Evolutionary conservation across 2,888 invertebrate genomes (phyloP), one percentile per base, ranked within the genome.

Genomic region (Dicranocentrus wangi): DNA sequence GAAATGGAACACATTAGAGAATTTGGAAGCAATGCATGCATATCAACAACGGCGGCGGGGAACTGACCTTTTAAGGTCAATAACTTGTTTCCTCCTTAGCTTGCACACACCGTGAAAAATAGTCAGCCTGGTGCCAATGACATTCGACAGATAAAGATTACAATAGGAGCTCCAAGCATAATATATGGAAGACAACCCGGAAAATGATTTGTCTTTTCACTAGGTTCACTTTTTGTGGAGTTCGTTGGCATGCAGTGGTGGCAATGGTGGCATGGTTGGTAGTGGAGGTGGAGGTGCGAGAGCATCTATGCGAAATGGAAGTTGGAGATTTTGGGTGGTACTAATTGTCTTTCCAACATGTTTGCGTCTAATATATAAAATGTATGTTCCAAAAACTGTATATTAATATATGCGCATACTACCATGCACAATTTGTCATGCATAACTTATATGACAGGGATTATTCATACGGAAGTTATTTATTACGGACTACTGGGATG

Each of bases 11-110:
- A 8, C 39, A 39, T 5, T 5, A 39, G 39, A 39, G 39, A 13
- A 39, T 5, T 13, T 5, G 5, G 39, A 8, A 39, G 13, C 39
- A 5, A 8, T 13, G 13, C 39, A 5, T 39, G 7, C 39, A 8
- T 13, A 10, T n/a, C 47, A n/a, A 47, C 15, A n/a, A n/a, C n/a
- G n/a, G n/a, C n/a, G n/a, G n/a, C n/a, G 39, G 55, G 55, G 55
- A 55, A 55, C 21, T 23, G 55, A 51, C 66, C 42, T 28, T 53
- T n/a, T 32, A 68, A 77, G 77, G 77, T 77, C 69, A 77, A 77
- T 77, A 69, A 68, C 77, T 76, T 69, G 47, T 19, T 66, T 47
- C 65, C 55, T 58, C 7, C 23, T 55, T 23, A 39, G 7, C 7
- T n/a, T 3, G 55, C 8, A 21, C 5, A 55, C 5, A 21, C 23